Evolutionary conservation across 2,113 vertebrate species (phyloP).

Genomic region (Bujurquina vittata): DNA sequence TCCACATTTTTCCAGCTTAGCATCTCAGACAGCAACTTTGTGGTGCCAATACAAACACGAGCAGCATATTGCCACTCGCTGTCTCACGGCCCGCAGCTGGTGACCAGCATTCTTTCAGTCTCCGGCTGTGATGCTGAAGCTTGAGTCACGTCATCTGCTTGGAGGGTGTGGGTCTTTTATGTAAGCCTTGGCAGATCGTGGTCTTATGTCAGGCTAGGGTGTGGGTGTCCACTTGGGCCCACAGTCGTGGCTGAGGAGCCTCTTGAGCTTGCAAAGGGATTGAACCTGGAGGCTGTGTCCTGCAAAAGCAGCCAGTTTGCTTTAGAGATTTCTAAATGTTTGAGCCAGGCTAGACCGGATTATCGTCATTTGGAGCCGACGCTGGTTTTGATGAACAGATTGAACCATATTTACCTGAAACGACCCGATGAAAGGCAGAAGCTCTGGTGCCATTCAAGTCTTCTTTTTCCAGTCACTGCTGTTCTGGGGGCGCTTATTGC

Average conservation of each 20-base stretch:
- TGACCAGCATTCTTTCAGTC: conserved; percentile 68
- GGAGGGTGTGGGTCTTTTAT: conserved; percentile 67
- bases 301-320: conserved; percentile 21
- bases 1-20: conserved; percentile 15
- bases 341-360: neutral
- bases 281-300: conserved; percentile 46
- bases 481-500: conserved; percentile 65
- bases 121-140: conserved; percentile 49
- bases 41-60: conserved; percentile 66
- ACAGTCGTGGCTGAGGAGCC: conserved; percentile 39
- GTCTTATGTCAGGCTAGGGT: conserved; percentile 69
- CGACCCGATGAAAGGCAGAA: conserved; percentile 69
- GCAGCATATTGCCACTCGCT: conserved; percentile 57
- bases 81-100: conserved; percentile 59
- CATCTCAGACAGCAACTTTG: conserved; percentile 14
- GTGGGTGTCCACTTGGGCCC: conserved; percentile 65
- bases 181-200: conserved; percentile 64
- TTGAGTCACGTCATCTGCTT: conserved; percentile 59
- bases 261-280: conserved; percentile 47
- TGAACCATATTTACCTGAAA: conserved; percentile 71
- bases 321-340: conserved; percentile 3
- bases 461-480: conserved; percentile 67
- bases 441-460: conserved; percentile 48
- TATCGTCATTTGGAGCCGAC: conserved; percentile 1
- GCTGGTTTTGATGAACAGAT: conserved; percentile 37